These are phyloP conservation scores for Acleris holmiana DNA, from an alignment of 2,888 invertebrate genomes.

Conservation along the genomic window DNA sequence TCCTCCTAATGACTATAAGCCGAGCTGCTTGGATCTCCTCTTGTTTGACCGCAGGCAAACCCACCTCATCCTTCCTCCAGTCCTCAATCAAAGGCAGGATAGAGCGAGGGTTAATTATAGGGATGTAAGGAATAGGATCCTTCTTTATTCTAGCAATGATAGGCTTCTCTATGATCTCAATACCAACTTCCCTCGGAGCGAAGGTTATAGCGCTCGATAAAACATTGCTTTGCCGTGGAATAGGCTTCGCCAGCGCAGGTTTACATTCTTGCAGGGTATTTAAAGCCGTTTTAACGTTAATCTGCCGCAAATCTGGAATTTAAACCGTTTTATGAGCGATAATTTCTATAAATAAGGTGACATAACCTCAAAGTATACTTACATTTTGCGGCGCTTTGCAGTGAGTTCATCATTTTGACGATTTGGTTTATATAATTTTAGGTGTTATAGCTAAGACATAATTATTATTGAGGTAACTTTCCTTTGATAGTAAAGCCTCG, in stretches of 20 bases:
- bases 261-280: conserved; percentile 64
- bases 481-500: conserved; percentile 1
- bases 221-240: conserved; percentile 47
- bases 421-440: conserved; percentile 4
- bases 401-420: conserved; percentile 63
- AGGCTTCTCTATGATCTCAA: conserved; percentile 63
- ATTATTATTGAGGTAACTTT: background rate
- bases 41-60: conserved; percentile 69
- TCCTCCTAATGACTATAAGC: conserved; percentile 90
- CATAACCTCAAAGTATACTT: conserved; percentile 66
- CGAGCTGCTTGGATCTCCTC: conserved; percentile 89
- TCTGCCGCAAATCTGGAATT: conserved; percentile 67
- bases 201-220: conserved; percentile 54
- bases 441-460: conserved; percentile 14
- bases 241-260: conserved; percentile 43
- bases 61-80: conserved; percentile 74
- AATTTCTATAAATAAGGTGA: conserved; percentile 37
- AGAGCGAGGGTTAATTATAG: conserved; percentile 73
- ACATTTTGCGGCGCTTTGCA: conserved; percentile 73
- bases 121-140: conserved; percentile 70
- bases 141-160: conserved; percentile 55
- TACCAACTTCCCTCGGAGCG: conserved; percentile 63
- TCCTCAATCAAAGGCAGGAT: conserved; percentile 73
- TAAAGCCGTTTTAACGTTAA: conserved; percentile 66
- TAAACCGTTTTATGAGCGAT: background rate